These are phyloP conservation scores for Dynastes grantii DNA, from an alignment of 2,888 invertebrate genomes.

Conservation along the genomic window DNA sequence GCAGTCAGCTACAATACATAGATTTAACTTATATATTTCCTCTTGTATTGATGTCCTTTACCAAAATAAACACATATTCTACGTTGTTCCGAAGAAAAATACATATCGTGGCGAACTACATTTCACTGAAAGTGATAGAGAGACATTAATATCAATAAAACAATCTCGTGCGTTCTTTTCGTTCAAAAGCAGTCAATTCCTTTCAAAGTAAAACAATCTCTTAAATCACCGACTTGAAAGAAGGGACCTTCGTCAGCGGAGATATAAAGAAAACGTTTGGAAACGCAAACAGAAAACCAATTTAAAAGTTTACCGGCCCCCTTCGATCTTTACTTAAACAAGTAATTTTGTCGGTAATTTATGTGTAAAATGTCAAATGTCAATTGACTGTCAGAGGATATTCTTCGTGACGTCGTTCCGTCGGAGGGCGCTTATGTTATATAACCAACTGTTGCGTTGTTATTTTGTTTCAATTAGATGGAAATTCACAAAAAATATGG, in stretches of 20 bases:
- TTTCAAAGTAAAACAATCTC: constrained; percentile 50
- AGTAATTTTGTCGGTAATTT: constrained; percentile 41
- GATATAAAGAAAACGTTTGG: constrained; percentile 41
- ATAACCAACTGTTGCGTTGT: background rate
- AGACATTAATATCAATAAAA: constrained; percentile 45
- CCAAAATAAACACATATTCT: too few species aligned
- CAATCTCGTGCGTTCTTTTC: constrained; percentile 18
- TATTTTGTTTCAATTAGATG: too few species aligned
- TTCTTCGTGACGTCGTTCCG: background rate
- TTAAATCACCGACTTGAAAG: constrained; percentile 44
- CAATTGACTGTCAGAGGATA: constrained; percentile 3
- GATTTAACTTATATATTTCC: too few species aligned
- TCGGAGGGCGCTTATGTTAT: background rate
- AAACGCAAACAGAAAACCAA: constrained; percentile 43
- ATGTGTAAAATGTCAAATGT: constrained; percentile 40
- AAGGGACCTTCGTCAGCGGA: constrained; percentile 47
- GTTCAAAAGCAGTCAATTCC: constrained; percentile 44
- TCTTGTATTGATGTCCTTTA: too few species aligned
- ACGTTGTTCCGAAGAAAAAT: too few species aligned
- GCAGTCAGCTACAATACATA: too few species aligned
- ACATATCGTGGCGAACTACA: background rate
- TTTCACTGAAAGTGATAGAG: background rate
- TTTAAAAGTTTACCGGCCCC: constrained; percentile 30
- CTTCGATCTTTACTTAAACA: constrained; percentile 42
- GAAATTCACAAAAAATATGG: too few species aligned